Evolutionary conservation across 2,797 vertebrate species (phyloP), one percentile per base, ranked within the genome.

Genomic region (Sphenodon punctatus): DNA sequence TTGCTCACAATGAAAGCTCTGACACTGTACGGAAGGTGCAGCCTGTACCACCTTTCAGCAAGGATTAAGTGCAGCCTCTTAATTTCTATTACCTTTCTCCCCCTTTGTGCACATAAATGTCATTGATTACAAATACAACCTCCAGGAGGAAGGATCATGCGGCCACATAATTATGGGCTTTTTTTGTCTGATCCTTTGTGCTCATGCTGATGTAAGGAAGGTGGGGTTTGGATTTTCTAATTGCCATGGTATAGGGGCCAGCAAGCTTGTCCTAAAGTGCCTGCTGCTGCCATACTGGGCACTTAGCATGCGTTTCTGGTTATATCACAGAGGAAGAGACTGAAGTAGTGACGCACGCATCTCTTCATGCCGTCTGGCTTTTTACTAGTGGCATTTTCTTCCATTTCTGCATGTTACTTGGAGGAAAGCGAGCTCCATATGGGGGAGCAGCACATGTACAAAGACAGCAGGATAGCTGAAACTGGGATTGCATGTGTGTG

Each of bases 51-150:
- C 48, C 61, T 78, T 82, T 83, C 75, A 83, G 74, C 64, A 78
- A 49, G 38, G 51, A 81, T 90, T 91, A 87, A 77, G 17, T 60
- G 76, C 80, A 85, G 74, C 61, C 88, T 82, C 75, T 85, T 87
- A 78, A 25, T 30, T 25, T 48, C 60, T 64, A 56, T 71, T 82
- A 51, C n/a, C 66, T 85, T 75, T 85, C 86, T 53, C 72, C 49
- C 56, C 58, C 71, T 68, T 58, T 74, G 22, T 34, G 25, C 67
- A 3, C 2, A 1, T 12, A 7, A 56, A 89, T 80, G 83, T 80
- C 68, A 66, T 25, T 87, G 75, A 64, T 84, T 43, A 45, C 43
- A 88, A 72, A 82, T 70, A 53, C 53, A 53, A 46, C 36, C 39
- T 61, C 34, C 34, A 45, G 2, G 46, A 72, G 43, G 38, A 67